Evolutionary conservation across 2,797 vertebrate genomes (phyloP).

Genomic region (Hydrolagus colliei): DNA sequence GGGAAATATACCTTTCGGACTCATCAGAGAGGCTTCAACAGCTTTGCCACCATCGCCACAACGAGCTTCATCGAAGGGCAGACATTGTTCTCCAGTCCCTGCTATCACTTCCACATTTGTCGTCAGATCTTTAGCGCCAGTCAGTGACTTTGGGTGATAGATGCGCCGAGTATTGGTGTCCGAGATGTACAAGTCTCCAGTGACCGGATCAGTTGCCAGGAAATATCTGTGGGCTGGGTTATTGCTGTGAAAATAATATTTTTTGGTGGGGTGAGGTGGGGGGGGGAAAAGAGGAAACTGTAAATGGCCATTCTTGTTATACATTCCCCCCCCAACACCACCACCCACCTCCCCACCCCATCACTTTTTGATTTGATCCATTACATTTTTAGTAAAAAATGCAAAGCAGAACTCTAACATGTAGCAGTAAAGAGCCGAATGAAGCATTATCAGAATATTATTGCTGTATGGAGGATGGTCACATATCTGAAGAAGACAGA

Average conservation of each 20-base stretch:
- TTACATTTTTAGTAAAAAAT: too few relatives aligned
- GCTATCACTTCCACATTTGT: constrained; percentile 83
- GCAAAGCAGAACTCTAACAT: too few relatives aligned
- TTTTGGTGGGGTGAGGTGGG: constrained; percentile 21
- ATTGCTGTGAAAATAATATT: constrained; percentile 63
- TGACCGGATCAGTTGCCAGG: constrained; percentile 85
- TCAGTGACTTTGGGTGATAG: constrained; percentile 75
- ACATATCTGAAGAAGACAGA: too few relatives aligned
- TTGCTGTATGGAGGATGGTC: too few relatives aligned
- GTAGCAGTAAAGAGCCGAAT: too few relatives aligned
- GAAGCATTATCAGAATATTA: too few relatives aligned
- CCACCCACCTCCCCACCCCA: too few relatives aligned
- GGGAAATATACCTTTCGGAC: constrained; percentile 81
- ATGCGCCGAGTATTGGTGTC: constrained; percentile 95
- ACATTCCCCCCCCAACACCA: too few relatives aligned
- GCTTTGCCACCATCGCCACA: constrained; percentile 94
- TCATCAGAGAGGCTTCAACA: constrained; percentile 84
- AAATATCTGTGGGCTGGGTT: constrained; percentile 96
- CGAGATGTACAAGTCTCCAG: constrained; percentile 85
- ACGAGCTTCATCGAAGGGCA: constrained; percentile 90
- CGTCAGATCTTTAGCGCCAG: constrained; percentile 75
- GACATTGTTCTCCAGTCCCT: constrained; percentile 90
- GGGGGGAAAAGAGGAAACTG: neutral
- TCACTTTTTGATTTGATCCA: too few relatives aligned
- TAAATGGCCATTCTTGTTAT: too few relatives aligned